Base-by-base conservation (phyloP, 2,888 invertebrate species). In the Ptychoptera albimana region DNA sequence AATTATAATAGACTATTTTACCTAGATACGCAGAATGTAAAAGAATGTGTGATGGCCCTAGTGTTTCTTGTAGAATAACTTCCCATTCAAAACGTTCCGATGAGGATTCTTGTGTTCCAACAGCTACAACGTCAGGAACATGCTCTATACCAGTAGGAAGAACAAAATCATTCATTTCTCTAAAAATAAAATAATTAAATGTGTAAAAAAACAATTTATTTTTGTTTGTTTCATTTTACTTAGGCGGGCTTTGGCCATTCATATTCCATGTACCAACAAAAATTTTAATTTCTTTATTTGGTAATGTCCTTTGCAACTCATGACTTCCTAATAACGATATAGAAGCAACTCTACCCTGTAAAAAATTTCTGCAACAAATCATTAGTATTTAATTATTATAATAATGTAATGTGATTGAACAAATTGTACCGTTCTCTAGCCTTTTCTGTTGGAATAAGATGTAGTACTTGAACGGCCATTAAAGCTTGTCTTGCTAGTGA, bases 221-320 rank as follows among this genome's bases (percentile, higher is more conserved):
- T 16, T 3, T 16, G n/a, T 37, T 15, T 14, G 15, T 39, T 34
- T 32, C 11, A 38, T 52, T 55, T 68, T 70, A 88, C 87, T 79
- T 79, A 39, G 84, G 84, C 38, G 84, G 82, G 51, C 73, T 71
- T 58, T 92, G 86, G 31, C 91, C 92, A 64, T 91, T 92, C 91
- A 94, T 93, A 61, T 96, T 96, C 93, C 94, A 96, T 16, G 91
- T 87, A 7, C 88, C 92, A 45, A 92, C 80, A 71, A 89, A 92
- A 54, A 94, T 77, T 50, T 78, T 82, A 0, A 92, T 73, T 64
- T 87, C 84, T 53, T 86, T 74, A 55, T 81, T 81, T 2, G 91
- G 91, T 55, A 94, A 76, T 38, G 86, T 82, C 60, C 87, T 79
- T 54, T 84, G 82, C 45, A 96, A 68, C 60, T 96, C 93, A 13